These are phyloP conservation scores for Nothoprocta pentlandii DNA, from an alignment of 2,113 vertebrate species.

Conservation along the genomic window DNA sequence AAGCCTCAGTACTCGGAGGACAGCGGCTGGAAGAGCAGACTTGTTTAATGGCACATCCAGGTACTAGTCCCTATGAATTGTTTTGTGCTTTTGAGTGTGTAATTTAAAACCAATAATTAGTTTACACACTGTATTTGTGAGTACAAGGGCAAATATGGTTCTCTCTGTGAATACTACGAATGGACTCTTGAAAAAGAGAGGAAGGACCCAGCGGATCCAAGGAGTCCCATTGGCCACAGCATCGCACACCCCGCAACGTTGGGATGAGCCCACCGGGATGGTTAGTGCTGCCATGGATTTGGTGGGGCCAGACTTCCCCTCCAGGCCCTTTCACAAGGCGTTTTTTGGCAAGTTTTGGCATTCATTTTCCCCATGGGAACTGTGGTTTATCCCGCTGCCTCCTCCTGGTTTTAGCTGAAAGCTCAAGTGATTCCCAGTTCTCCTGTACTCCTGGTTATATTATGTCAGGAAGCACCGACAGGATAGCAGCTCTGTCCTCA, in stretches of 20 bases:
- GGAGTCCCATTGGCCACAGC: fast-evolving
- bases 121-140: neutral
- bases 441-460: neutral
- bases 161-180: neutral
- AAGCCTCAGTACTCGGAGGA: neutral
- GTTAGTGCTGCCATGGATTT: neutral
- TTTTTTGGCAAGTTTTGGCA: neutral
- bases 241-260: neutral
- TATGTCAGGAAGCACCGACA: neutral
- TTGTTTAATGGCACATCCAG: neutral
- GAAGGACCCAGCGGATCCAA: neutral
- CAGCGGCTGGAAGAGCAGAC: neutral
- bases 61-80: neutral
- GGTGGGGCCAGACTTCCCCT: neutral
- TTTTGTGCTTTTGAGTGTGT: neutral
- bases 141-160: neutral
- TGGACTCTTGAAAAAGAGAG: neutral
- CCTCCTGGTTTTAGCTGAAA: neutral
- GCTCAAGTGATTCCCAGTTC: slow-evolving; percentile 29
- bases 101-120: neutral
- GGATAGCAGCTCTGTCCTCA: slow-evolving; percentile 10
- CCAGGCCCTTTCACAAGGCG: neutral
- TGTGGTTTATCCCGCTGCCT: neutral
- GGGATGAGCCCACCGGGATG: neutral
- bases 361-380: neutral